phyloP scores from a whole-genome alignment of 2,113 vertebrate genomes.

The Channa argus region DNA sequence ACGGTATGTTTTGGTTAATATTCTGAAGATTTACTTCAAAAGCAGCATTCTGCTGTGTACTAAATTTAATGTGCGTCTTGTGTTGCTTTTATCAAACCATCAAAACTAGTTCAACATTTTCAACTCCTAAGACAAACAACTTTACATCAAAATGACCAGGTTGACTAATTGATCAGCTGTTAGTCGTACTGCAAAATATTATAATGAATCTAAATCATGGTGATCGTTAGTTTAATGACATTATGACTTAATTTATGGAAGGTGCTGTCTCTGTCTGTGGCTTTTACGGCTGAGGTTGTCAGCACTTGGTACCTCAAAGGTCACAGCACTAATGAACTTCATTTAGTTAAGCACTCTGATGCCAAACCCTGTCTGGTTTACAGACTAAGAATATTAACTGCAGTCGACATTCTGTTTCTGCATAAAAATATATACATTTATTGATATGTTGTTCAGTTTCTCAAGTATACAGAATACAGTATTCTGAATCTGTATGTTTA shows the following conservation, averaged over 20 bases:
- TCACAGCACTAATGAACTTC: slow-evolving; percentile 46
- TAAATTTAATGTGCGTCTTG: background rate
- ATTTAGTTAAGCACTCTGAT: slow-evolving; percentile 10
- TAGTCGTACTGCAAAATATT: background rate
- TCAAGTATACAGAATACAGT: background rate
- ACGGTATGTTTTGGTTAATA: slow-evolving; percentile 8
- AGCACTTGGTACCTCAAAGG: slow-evolving; percentile 33
- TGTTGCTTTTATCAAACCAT: slow-evolving; percentile 6
- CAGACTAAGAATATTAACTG: slow-evolving; percentile 1
- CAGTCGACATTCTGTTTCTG: background rate
- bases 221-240: slow-evolving; percentile 28
- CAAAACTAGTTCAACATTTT: slow-evolving; percentile 1
- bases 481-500: slow-evolving; percentile 11
- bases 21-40: slow-evolving; percentile 1
- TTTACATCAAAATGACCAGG: background rate
- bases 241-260: slow-evolving; percentile 5
- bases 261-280: slow-evolving; percentile 11
- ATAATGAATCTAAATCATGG: slow-evolving; percentile 2
- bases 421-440: background rate
- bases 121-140: background rate
- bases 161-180: slow-evolving; percentile 1
- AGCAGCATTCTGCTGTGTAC: background rate
- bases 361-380: slow-evolving; percentile 3
- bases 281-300: background rate
- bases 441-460: slow-evolving; percentile 2